Percentiles rank a stretch among this genome's conserved stretches.
Evolutionary conservation across 1,140 invertebrate genomes (phyloP).

Genomic region (Platorchestia sp.): DNA sequence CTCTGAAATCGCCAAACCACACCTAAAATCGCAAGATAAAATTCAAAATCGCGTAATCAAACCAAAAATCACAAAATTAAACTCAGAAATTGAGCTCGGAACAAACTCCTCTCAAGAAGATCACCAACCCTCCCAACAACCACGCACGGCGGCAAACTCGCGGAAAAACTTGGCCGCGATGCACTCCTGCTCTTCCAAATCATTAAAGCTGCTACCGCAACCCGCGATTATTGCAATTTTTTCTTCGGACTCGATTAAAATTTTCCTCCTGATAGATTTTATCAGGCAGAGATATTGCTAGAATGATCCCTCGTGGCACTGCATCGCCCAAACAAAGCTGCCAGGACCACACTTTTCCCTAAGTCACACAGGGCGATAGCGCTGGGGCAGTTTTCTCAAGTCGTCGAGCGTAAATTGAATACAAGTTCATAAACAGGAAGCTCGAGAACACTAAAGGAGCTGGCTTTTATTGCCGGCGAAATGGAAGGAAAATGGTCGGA

Average conservation of each 20-base stretch:
- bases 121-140: neutral
- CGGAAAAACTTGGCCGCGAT: neutral
- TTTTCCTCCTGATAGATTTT: neutral
- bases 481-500: neutral
- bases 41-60: too few relatives aligned
- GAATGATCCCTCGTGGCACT: neutral
- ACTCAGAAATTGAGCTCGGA: too few relatives aligned
- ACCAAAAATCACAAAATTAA: too few relatives aligned
- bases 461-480: neutral
- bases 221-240: neutral
- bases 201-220: neutral
- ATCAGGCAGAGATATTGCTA: neutral
- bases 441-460: neutral
- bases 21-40: too few relatives aligned
- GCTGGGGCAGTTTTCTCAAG: neutral
- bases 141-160: neutral
- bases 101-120: neutral
- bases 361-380: neutral
- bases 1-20: too few relatives aligned
- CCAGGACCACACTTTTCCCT: neutral
- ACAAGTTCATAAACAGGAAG: constrained; percentile 22
- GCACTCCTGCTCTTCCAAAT: neutral
- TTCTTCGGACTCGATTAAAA: neutral
- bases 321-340: neutral
- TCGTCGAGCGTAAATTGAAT: neutral